Conservation (phyloP, 1,140 invertebrate genomes). For the Diorhabda carinulata region DNA sequence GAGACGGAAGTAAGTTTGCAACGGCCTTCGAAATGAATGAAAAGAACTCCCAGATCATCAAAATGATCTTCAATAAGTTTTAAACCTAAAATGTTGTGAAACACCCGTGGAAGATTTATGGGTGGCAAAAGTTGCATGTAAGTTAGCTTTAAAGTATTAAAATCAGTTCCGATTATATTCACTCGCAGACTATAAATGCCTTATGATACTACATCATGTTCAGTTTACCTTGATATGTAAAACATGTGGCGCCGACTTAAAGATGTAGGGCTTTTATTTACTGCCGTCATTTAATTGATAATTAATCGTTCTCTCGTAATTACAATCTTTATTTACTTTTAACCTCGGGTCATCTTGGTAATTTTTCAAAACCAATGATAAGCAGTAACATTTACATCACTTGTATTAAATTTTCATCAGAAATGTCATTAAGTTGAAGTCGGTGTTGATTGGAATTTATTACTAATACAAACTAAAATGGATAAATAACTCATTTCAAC, state of each 20-base stretch:
- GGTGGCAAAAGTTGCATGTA: neutral
- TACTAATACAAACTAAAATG: no score
- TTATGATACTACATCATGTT: slow-evolving; percentile 5
- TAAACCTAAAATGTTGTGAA: neutral
- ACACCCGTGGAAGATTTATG: neutral
- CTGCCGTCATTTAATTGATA: slow-evolving; percentile 34
- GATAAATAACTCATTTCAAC: no score
- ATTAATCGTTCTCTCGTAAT: slow-evolving; percentile 36
- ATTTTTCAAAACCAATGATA: slow-evolving; percentile 26
- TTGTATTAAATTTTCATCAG: no score
- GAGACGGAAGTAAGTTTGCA: no score
- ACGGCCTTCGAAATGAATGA: no score
- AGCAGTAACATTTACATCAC: neutral
- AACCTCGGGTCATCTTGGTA: slow-evolving; percentile 20
- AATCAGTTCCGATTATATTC: neutral
- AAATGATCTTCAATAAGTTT: no score
- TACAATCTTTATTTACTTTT: slow-evolving; percentile 36
- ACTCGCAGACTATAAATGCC: neutral
- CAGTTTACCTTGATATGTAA: slow-evolving; percentile 24
- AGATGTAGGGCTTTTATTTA: slow-evolving; percentile 30
- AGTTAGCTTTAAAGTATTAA: neutral
- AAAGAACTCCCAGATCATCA: no score
- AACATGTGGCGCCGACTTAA: slow-evolving; percentile 27
- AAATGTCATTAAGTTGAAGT: no score
- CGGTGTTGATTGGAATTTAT: no score